Evolutionary conservation across 2,113 vertebrate species (phyloP).

Genomic region (Platichthys flesus): DNA sequence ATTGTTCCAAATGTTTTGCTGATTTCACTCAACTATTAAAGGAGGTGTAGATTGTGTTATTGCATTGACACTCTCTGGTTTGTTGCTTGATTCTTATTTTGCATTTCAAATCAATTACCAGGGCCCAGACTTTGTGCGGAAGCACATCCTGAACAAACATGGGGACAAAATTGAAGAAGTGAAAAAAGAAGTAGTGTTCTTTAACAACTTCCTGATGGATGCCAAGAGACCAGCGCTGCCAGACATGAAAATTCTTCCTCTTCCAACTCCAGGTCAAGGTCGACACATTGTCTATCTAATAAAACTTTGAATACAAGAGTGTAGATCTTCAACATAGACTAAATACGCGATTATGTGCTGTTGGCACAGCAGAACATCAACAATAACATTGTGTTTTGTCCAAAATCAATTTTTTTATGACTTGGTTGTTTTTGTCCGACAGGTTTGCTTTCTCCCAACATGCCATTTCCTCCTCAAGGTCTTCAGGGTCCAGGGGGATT

Average conservation of each 20-base stretch:
- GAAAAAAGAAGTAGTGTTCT: constrained; percentile 92
- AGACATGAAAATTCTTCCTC: constrained; percentile 89
- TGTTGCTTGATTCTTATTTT: neutral
- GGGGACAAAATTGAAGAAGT: constrained; percentile 94
- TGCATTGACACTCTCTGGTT: neutral
- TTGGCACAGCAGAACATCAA: neutral
- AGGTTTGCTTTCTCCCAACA: constrained; percentile 80
- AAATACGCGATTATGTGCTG: neutral
- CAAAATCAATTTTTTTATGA: neutral
- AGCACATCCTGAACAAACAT: constrained; percentile 95
- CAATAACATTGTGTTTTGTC: no score
- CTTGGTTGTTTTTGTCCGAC: neutral
- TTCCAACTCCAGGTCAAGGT: constrained; percentile 87
- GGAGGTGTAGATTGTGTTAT: neutral
- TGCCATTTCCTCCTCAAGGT: constrained; percentile 89
- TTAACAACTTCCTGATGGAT: constrained; percentile 93
- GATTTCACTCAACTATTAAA: neutral
- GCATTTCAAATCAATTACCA: constrained; percentile 54
- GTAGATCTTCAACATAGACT: neutral
- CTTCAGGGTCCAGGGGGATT: constrained; percentile 91
- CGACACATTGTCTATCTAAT: neutral
- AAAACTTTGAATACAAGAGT: neutral
- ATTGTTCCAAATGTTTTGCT: neutral
- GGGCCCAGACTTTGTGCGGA: constrained; percentile 94
- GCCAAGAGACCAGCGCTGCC: constrained; percentile 90